These are phyloP conservation scores for Antitype chi DNA, from an alignment of 2,888 invertebrate genomes.

Conservation along the genomic window DNA sequence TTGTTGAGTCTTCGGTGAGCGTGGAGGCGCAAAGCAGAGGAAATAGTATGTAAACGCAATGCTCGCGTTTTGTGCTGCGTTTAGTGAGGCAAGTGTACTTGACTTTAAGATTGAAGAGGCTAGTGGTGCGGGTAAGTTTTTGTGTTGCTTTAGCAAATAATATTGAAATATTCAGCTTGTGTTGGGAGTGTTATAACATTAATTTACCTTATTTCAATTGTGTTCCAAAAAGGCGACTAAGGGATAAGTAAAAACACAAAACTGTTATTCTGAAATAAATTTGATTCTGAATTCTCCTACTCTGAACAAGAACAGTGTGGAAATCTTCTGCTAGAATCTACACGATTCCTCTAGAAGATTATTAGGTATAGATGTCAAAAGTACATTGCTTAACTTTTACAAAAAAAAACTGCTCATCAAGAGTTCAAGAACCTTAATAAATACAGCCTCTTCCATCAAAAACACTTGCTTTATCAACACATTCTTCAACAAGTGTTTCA, in stretches of 20 bases:
- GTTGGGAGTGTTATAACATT: background rate
- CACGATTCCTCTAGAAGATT: too few relatives aligned
- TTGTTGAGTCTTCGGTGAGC: slow-evolving; percentile 71
- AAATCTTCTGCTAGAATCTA: too few relatives aligned
- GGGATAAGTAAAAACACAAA: too few relatives aligned
- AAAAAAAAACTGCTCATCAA: background rate
- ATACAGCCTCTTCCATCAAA: background rate
- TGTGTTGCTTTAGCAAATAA: too few relatives aligned
- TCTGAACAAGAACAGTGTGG: too few relatives aligned
- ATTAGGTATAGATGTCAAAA: background rate
- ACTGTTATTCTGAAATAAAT: too few relatives aligned
- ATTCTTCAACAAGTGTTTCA: slow-evolving; percentile 18
- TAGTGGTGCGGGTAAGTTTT: background rate
- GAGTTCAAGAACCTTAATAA: background rate
- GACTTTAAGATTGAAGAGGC: background rate
- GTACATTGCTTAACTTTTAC: background rate
- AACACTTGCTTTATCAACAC: slow-evolving; percentile 17
- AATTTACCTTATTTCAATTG: background rate
- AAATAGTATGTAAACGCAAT: slow-evolving; percentile 85
- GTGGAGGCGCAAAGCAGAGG: slow-evolving; percentile 76
- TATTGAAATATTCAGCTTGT: too few relatives aligned
- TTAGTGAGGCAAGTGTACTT: slow-evolving; percentile 45
- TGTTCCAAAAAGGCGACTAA: background rate
- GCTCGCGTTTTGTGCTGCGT: slow-evolving; percentile 61
- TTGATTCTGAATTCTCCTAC: too few relatives aligned